These are phyloP conservation scores for Entomobrya multifasciata DNA, from an alignment of 2,888 invertebrate genomes.

Conservation along the genomic window DNA sequence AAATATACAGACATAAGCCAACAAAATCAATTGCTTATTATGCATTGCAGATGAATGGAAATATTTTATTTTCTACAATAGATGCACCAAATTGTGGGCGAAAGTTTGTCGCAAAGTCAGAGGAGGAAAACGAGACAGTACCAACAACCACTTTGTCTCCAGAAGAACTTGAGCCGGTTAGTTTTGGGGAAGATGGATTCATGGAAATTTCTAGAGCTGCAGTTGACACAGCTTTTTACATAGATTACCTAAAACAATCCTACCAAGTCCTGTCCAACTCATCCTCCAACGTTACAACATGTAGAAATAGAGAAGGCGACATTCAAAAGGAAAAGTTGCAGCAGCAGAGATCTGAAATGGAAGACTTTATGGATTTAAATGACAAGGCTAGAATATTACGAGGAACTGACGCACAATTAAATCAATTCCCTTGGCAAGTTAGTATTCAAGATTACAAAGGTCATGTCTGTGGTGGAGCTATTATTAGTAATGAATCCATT, in stretches of 20 bases:
- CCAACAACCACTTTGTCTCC: slow-evolving; percentile 56
- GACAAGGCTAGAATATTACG: slow-evolving; percentile 80
- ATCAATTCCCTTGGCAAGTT: slow-evolving; percentile 81
- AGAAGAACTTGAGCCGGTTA: slow-evolving; percentile 65
- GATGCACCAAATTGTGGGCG: slow-evolving; percentile 78
- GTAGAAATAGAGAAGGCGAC: slow-evolving; percentile 65
- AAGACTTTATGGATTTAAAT: slow-evolving; percentile 56
- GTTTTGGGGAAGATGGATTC: slow-evolving; percentile 54
- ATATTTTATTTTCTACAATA: slow-evolving; percentile 25
- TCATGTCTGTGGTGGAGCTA: slow-evolving; percentile 81
- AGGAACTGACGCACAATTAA: slow-evolving; percentile 80
- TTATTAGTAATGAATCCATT: slow-evolving; percentile 80
- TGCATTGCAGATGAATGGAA: too few relatives aligned
- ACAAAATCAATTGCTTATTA: too few relatives aligned
- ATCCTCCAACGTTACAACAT: slow-evolving; percentile 75
- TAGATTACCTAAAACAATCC: slow-evolving; percentile 78
- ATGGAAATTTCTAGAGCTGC: slow-evolving; percentile 59
- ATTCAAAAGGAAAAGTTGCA: slow-evolving; percentile 60
- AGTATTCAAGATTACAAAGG: slow-evolving; percentile 81
- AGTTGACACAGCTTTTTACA: slow-evolving; percentile 78
- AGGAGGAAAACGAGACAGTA: slow-evolving; percentile 5
- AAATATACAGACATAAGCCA: too few relatives aligned
- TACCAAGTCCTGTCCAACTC: slow-evolving; percentile 75
- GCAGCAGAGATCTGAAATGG: slow-evolving; percentile 54
- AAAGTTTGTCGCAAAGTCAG: slow-evolving; percentile 47